Evolutionary conservation across 2,888 invertebrate genomes (phyloP).

Genomic region (Galerucella nymphaeae): DNA sequence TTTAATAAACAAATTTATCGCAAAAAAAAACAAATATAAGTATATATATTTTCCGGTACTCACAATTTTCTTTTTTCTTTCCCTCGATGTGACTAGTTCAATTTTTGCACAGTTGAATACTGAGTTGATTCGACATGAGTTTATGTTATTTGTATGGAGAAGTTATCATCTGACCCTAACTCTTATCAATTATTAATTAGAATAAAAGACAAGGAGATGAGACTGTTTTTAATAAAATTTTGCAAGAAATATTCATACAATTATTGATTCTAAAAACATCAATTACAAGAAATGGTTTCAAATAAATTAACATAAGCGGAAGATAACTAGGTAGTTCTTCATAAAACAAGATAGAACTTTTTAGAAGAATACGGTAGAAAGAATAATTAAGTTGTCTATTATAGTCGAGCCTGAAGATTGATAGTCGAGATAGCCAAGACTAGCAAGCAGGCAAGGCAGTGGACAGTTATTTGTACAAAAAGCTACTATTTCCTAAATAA

Average conservation of each 20-base stretch:
- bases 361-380: too few relatives aligned
- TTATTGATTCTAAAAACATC: background rate
- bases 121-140: slow-evolving; percentile 17
- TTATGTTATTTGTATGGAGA: slow-evolving; percentile 36
- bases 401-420: too few relatives aligned
- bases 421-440: too few relatives aligned
- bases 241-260: slow-evolving; percentile 1
- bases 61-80: slow-evolving; percentile 11
- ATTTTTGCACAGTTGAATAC: slow-evolving; percentile 25
- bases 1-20: too few relatives aligned
- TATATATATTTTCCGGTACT: slow-evolving; percentile 2
- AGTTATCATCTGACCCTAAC: slow-evolving; percentile 36
- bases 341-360: too few relatives aligned
- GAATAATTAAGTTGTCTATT: too few relatives aligned
- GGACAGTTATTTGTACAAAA: too few relatives aligned
- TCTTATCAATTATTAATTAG: slow-evolving; percentile 24
- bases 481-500: too few relatives aligned
- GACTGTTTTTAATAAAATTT: slow-evolving; percentile 16
- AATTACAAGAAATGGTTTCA: background rate
- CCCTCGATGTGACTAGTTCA: slow-evolving; percentile 16
- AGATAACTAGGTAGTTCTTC: too few relatives aligned
- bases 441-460: too few relatives aligned
- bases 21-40: too few relatives aligned
- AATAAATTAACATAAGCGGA: too few relatives aligned
- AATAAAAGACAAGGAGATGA: slow-evolving; percentile 15